These are phyloP conservation scores for Sepiola atlantica DNA, from an alignment of 2,888 invertebrate species.

Conservation along the genomic window DNA sequence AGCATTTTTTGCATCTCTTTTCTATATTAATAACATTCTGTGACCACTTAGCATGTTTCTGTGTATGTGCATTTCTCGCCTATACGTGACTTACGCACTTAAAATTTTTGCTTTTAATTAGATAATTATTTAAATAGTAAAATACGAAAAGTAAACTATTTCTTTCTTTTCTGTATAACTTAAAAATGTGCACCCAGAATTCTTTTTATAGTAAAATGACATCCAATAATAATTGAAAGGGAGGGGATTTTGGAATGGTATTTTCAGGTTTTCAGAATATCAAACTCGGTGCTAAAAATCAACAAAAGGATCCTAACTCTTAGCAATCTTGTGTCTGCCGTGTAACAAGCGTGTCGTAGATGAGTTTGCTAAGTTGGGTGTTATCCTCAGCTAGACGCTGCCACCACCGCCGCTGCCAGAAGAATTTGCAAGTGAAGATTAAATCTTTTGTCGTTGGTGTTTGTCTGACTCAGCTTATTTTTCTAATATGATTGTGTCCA, in stretches of 20 bases:
- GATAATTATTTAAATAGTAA: neutral
- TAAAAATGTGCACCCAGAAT: too few species aligned
- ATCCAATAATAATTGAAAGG: too few species aligned
- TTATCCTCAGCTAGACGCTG: neutral
- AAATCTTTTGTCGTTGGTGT: neutral
- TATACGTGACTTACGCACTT: too few species aligned
- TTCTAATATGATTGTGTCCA: neutral
- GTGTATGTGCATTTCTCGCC: too few species aligned
- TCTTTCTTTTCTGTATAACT: too few species aligned
- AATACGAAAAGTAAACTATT: neutral
- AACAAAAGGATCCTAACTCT: neutral
- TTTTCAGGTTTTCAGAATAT: neutral
- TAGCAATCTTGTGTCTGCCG: neutral
- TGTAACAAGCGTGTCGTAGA: neutral
- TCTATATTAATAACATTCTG: too few species aligned
- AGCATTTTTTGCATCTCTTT: too few species aligned
- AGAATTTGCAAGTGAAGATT: neutral
- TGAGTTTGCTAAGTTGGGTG: neutral
- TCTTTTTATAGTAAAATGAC: too few species aligned
- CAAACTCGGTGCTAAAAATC: neutral
- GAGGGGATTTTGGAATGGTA: neutral
- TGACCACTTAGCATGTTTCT: too few species aligned
- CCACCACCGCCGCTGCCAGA: neutral
- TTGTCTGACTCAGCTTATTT: constrained; percentile 32
- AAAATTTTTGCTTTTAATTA: too few species aligned